phyloP scores from a whole-genome alignment of 2,113 vertebrate genomes.

The Peromyscus polionotus region DNA sequence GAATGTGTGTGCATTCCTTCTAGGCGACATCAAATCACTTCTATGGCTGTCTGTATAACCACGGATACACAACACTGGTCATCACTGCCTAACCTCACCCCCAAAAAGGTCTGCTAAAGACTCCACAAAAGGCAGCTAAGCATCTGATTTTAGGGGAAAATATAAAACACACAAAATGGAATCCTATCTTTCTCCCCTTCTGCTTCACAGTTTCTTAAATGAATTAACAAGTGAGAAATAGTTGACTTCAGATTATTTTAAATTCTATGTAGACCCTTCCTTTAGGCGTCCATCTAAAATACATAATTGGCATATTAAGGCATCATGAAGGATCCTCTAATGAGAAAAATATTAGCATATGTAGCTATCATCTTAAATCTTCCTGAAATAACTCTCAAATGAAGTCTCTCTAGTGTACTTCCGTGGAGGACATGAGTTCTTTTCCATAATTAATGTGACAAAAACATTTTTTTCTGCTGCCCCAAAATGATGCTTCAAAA shows the following conservation, averaged over 20 bases:
- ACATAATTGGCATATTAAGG: conserved; percentile 46
- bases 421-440: background rate
- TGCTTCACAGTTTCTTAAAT: conserved; percentile 33
- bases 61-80: background rate
- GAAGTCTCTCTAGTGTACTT: background rate
- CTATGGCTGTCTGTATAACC: background rate
- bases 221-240: conserved; percentile 41
- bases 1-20: conserved; percentile 12
- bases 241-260: conserved; percentile 28
- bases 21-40: background rate
- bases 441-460: conserved; percentile 64
- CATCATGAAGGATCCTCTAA: conserved; percentile 52
- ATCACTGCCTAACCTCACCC: background rate
- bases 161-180: background rate
- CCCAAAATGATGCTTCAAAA: conserved; percentile 45
- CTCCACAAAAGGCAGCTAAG: background rate
- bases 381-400: conserved; percentile 51
- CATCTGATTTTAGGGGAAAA: background rate
- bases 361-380: conserved; percentile 12
- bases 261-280: conserved; percentile 22
- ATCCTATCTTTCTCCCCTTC: background rate
- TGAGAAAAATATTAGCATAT: conserved; percentile 57
- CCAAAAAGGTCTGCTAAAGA: background rate
- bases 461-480: background rate
- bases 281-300: conserved; percentile 51